Base-by-base conservation (phyloP, 92 coral and sea anemone genomes). In the Phenganax stokvisi region DNA sequence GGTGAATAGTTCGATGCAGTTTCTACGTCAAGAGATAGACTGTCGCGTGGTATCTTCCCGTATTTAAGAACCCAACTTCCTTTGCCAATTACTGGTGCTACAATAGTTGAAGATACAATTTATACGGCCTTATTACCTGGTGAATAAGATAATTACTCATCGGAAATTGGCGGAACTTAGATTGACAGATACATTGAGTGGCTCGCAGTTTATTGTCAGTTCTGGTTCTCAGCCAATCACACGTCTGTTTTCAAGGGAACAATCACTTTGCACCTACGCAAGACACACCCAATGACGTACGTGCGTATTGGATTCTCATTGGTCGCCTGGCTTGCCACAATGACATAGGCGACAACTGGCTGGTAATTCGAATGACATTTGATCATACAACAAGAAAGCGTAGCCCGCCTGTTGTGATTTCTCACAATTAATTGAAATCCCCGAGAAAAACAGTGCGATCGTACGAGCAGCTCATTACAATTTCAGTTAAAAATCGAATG, bases 231-330 rank as follows among this genome's bases (percentile, higher is more conserved):
- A 81, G 78, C 99, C 97, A 96, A 96, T 96, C 84, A 89, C 68
- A 87, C 93, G 87, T 86, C 82, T 85, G 82, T 80, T 84, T 72
- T 93, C 97, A 89, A 90, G 83, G 71, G 93, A 89, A 93, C 87
- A 86, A 88, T 88, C 92, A 62, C 79, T 85, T 53, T 25, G 80
- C 99, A 92, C 99, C 99, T 86, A 96, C 99, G 97, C 96, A 28
- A 64, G 86, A 83, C 99, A 92, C 99, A 89, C 99, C 99, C 91
- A 65, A 88, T 90, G 94, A 96, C 97, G 99, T 90, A 89, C 90
- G 89, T 71, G 65, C 80, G 81, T 77, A 90, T 90, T 89, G 72
- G 56, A 71, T 80, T 83, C 58, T 71, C 58, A 79, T 79, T 79
- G 83, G 83, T 64, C 83, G 83, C 81, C 62, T 28, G 58, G 57